Evolutionary conservation across 1,140 invertebrate genomes (phyloP).

Genomic region (Temnothorax longispinosus): DNA sequence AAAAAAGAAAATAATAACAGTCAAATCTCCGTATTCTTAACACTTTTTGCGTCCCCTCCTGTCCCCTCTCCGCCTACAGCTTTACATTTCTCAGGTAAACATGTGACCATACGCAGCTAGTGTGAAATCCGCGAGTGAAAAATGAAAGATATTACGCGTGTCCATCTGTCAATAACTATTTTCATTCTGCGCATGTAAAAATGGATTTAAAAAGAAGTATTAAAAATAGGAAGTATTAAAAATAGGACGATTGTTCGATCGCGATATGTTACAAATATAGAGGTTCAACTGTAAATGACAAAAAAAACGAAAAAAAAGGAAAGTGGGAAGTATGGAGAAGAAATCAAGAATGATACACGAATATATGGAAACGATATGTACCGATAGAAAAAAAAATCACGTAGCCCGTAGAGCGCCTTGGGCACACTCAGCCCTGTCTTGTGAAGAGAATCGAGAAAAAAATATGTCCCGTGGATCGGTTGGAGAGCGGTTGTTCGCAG

Average conservation of each 20-base stretch:
- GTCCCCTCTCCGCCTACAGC: not conserved
- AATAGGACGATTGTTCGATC: not conserved
- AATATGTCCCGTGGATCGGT: conserved; percentile 78
- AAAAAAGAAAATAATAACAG: not conserved
- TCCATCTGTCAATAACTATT: not conserved
- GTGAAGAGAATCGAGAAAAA: conserved; percentile 79
- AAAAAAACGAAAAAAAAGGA: conserved; percentile 42
- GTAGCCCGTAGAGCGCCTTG: conserved; percentile 77
- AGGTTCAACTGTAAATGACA: conserved; percentile 16
- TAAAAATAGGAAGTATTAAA: not conserved
- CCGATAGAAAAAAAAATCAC: conserved; percentile 81
- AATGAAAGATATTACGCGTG: not conserved
- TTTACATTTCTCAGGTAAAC: not conserved
- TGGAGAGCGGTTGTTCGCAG: conserved; percentile 78
- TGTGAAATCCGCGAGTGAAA: not conserved
- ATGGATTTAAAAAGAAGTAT: not conserved
- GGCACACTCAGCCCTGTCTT: conserved; percentile 80
- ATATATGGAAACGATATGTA: conserved; percentile 79
- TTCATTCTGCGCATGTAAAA: not conserved
- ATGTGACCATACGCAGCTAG: not conserved
- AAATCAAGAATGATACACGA: conserved; percentile 73
- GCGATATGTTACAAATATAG: conserved; percentile 11
- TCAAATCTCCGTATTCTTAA: conserved; percentile 17
- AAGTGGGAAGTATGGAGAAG: conserved; percentile 51
- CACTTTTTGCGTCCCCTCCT: not conserved